phyloP scores from a whole-genome alignment of 2,888 invertebrate genomes.

The Hymenopus coronatus region DNA sequence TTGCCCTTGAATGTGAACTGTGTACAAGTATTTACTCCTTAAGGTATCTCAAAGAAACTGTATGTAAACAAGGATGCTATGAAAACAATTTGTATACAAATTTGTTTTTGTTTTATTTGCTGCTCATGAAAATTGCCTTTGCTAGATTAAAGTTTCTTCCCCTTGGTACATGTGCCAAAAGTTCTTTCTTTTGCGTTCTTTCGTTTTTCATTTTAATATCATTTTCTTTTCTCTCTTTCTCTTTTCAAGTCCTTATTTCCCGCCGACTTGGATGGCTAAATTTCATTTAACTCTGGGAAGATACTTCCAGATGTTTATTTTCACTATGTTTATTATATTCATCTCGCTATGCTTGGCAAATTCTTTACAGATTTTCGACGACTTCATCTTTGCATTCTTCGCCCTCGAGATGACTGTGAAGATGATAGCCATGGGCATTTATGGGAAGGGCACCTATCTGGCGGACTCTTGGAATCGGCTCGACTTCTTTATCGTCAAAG shows the following conservation, averaged over 20 bases:
- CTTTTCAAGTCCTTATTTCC: background rate
- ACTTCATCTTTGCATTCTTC: conserved; percentile 98
- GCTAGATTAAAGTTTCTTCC: background rate
- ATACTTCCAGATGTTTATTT: background rate
- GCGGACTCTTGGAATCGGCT: conserved; percentile 99
- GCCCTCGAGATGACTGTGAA: conserved; percentile 97
- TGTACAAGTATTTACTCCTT: too few species aligned
- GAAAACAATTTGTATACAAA: background rate
- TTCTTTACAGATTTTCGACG: conserved; percentile 82
- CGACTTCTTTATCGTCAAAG: conserved; percentile 96
- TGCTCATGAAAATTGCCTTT: background rate
- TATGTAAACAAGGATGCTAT: background rate
- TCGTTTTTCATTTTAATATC: background rate
- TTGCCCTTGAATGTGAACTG: too few species aligned
- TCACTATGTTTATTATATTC: background rate
- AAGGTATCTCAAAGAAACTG: background rate
- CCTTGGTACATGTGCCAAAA: background rate
- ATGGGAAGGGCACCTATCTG: conserved; percentile 90
- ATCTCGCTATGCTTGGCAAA: conserved; percentile 2
- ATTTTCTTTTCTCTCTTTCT: background rate
- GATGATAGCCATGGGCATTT: conserved; percentile 97
- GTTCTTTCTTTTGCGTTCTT: background rate
- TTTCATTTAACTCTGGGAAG: background rate
- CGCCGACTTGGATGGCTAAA: background rate
- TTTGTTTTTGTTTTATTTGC: background rate